Conservation (phyloP, 2,113 vertebrate genomes). For the Tenebrosternarchus preto region DNA sequence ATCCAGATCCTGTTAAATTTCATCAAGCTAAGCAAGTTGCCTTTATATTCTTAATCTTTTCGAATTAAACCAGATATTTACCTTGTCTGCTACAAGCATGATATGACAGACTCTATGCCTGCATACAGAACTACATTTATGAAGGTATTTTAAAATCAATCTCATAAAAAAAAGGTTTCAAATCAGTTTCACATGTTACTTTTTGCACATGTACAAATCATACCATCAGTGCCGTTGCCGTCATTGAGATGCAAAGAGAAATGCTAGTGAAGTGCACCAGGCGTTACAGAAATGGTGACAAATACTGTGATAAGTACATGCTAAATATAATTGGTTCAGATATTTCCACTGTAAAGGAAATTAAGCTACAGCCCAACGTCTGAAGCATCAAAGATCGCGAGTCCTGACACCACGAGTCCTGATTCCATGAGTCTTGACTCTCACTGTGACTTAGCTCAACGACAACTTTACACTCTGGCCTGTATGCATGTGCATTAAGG, state of each 20-base stretch:
- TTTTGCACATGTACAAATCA: too few relatives aligned
- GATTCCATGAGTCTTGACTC: too few relatives aligned
- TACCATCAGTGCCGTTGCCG: background rate
- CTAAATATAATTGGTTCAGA: constrained; percentile 39
- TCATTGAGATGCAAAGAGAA: background rate
- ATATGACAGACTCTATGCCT: background rate
- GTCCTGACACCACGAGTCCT: too few relatives aligned
- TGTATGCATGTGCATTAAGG: too few relatives aligned
- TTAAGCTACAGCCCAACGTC: constrained; percentile 35
- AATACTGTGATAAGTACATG: background rate
- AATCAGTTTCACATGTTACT: background rate
- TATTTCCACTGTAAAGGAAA: constrained; percentile 30
- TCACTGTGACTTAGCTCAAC: too few relatives aligned
- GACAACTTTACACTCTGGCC: too few relatives aligned
- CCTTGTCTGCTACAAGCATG: background rate
- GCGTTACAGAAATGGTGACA: background rate
- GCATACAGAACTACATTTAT: background rate
- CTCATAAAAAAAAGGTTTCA: background rate
- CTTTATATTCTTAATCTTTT: background rate
- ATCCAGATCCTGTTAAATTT: too few relatives aligned
- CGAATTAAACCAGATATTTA: background rate
- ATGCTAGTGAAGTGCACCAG: background rate
- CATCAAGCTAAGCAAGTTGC: too few relatives aligned
- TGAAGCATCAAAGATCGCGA: constrained; percentile 20
- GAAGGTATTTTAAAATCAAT: background rate